Evolutionary conservation across 1,140 invertebrate genomes (phyloP), one percentile per base, ranked within the genome.

Genomic region (Lineus longissimus): DNA sequence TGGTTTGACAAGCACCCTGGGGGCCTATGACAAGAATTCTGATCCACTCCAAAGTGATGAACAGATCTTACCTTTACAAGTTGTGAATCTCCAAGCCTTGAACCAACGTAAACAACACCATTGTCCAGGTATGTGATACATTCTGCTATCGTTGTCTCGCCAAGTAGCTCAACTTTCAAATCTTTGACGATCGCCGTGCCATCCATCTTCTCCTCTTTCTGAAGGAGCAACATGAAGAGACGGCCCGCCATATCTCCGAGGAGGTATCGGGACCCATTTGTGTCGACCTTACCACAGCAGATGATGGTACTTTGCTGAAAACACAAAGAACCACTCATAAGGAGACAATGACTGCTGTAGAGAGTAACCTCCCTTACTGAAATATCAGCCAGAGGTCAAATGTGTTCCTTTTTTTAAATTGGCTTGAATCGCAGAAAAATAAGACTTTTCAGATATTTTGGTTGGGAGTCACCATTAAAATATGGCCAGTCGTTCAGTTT

Each of bases 71-170:
- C 81, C 73, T 95, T 94, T 0, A 99, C 89, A 2, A 99, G 83
- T 67, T 98, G 96, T 0, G 94, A 97, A 82, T 99, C 97, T 0
- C 97, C 97, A 25, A 99, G 84, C 23, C 94, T 87, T 0, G 95
- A 98, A 0, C 97, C 97, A 71, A 99, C 89, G 80, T 96, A 99
- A 55, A 99, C 89, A 27, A 99, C 96, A 45, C 94, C 94, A 84
- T 99, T 99, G 78, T 99, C 97, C 55, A 99, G 84, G 77, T 99
- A 99, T n/a, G 95, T 97, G 76, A 99, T 91, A 76, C 94, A 96
- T 81, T 98, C 95, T 2, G 97, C 94, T 68, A 97, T 97, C 17
- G 93, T 94, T 40, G 97, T 96, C 84, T 85, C 84, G 86, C 93
- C 94, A 22, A 97, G 82, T 1, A 94, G 82, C 83, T 97, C 94